phyloP scores from a whole-genome alignment of 2,113 vertebrate species.

The Pedionomus torquatus region DNA sequence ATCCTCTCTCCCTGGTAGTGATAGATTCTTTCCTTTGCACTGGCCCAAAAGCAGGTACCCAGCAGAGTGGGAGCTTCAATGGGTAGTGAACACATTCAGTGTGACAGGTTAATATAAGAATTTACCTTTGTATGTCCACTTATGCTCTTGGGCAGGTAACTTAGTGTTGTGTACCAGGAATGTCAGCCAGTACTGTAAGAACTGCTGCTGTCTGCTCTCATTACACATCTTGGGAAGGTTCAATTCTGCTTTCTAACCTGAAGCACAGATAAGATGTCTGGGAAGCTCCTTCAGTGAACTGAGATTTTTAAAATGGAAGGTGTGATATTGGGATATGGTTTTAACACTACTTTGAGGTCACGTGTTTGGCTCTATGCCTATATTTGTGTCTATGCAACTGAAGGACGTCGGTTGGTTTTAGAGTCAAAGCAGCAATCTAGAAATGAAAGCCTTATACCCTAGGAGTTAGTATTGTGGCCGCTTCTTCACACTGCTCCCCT shows the following conservation, averaged over 20 bases:
- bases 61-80: neutral
- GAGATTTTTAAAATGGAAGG: neutral
- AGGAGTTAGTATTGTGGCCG: neutral
- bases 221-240: neutral
- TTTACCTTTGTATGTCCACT: neutral
- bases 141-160: neutral
- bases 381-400: neutral
- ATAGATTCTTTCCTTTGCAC: neutral
- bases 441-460: neutral
- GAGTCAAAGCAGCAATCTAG: neutral
- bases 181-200: neutral
- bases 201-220: neutral
- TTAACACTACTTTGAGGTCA: neutral
- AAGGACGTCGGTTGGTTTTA: neutral
- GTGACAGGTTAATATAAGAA: neutral
- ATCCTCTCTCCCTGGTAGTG: neutral
- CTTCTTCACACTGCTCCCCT: neutral
- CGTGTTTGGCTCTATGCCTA: neutral
- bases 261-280: neutral
- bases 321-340: neutral
- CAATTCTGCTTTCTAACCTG: neutral
- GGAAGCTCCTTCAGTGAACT: neutral
- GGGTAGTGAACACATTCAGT: neutral
- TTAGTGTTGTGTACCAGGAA: neutral
- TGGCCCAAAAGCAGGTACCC: neutral